Evolutionary conservation across 2,113 vertebrate species (phyloP), one percentile per base, ranked within the genome.

Genomic region (Monopterus albus): DNA sequence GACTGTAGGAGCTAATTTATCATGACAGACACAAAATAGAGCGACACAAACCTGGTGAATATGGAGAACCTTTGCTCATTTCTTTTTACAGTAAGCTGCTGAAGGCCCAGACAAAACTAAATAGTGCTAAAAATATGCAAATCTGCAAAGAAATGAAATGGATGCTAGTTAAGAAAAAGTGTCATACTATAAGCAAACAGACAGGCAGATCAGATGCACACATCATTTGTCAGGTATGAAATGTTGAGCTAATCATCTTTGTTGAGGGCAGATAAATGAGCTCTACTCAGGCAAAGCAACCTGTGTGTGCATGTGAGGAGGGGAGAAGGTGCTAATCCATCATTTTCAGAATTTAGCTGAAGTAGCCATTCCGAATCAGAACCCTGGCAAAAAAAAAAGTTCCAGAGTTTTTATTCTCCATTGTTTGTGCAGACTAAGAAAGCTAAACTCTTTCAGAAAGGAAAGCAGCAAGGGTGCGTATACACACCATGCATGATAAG

Each of bases 11-110:
- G 21, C 78, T 20, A 51, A 71, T 64, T 63, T 47, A 63, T 65
- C 62, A 75, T 12, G 33, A 75, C 67, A 53, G 72, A 72, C n/a
- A 35, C 17, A 64, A 50, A 75, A 62, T 39, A 80, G 40, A 31
- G 39, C 76, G 78, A 86, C 68, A 72, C 26, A 38, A 72, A 61
- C 63, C 76, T 78, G 55, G 75, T 75, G 65, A 76, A 56, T 49
- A 42, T 53, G 79, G 71, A 77, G 58, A 73, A 68, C 61, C 61
- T 56, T 79, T 46, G 23, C 61, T 79, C 33, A 59, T 78, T 66
- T 63, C 64, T 72, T 61, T 38, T 45, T 60, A 28, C 1, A 12
- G 56, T 13, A 18, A 60, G 29, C 70, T 56, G 38, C 47, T 39
- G 7, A 45, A 58, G 55, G 36, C 53, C 47, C 35, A 68, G 72